Base-by-base conservation (phyloP, 2,888 invertebrate genomes). In the Lypha dubia region DNA sequence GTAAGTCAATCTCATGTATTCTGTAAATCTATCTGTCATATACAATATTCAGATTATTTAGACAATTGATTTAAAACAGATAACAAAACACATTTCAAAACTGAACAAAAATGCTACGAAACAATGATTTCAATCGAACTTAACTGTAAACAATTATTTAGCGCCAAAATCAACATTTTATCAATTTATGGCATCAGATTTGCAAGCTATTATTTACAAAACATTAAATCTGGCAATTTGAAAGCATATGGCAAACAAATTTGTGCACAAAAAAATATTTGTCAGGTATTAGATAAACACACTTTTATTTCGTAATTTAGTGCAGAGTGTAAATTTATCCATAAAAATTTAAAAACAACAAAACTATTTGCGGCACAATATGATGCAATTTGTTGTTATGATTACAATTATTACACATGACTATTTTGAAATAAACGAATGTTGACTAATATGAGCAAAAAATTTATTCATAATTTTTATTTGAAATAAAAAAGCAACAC, bases 351-450 rank as follows among this genome's bases (percentile, higher is more conserved):
- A 53, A 7, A 32, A 44, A 44, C n/a, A n/a, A n/a, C n/a, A n/a
- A 56, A 17, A 24, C 7, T 17, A 28, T 53, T 15, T 32, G 20
- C 65, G 17, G 46, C 51, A 35, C 22, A 15, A 63, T 63, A 79
- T 84, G 84, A 84, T 84, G 80, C 80, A 84, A 84, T 84, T 81
- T 73, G 77, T 63, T 60, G 73, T 70, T 77, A 35, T 28, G 32
- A 84, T 84, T 84, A 35, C 84, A 77, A 74, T 81, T 75, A 63
- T 68, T 71, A 63, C 20, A 53, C 46, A 65, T 38, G 56, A 32
- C 46, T 56, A 22, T 65, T 79, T 63, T 35, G 13, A 41, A 46
- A 24, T 65, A 41, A 46, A 24, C 56, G 20, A 53, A 22, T 51
- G 65, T 20, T 49, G n/a, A 24, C 24, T 20, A 41, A n/a, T 17